These are phyloP conservation scores for Apis laboriosa DNA, from an alignment of 1,140 invertebrate species.

Conservation along the genomic window DNA sequence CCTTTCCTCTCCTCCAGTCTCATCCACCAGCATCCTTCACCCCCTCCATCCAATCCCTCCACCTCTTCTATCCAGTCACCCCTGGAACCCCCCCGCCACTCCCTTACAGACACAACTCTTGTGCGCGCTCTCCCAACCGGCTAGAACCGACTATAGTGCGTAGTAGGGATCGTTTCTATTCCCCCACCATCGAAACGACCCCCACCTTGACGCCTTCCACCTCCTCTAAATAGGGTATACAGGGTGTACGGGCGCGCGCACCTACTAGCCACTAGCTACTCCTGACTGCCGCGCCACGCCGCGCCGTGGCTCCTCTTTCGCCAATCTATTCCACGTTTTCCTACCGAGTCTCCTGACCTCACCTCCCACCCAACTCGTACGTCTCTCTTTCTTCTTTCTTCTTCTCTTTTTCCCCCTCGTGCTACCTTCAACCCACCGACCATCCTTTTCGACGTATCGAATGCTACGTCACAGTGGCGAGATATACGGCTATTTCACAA, in stretches of 20 bases:
- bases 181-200: conserved; percentile 25
- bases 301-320: conserved; percentile 6
- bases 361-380: conserved; percentile 25
- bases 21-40: conserved; percentile 46
- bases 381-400: conserved; percentile 21
- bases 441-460: conserved; percentile 75
- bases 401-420: conserved; percentile 15
- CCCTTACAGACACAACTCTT: conserved; percentile 45
- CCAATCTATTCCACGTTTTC: conserved; percentile 35
- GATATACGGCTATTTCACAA: conserved; percentile 79
- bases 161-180: conserved; percentile 57
- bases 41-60: not conserved
- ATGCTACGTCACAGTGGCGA: conserved; percentile 76
- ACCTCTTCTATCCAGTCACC: not conserved
- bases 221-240: conserved; percentile 52
- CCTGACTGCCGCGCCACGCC: conserved; percentile 11
- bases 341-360: conserved; percentile 55
- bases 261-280: conserved; percentile 25
- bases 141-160: not conserved
- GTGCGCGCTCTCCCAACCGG: conserved; percentile 42
- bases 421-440: conserved; percentile 59
- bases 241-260: conserved; percentile 43
- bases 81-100: conserved; percentile 41
- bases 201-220: conserved; percentile 50
- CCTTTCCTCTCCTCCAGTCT: conserved; percentile 24